Percentiles rank a stretch among this genome's conserved stretches.
Conservation (phyloP, 2,113 vertebrate genomes). For the Takifugu flavidus region DNA sequence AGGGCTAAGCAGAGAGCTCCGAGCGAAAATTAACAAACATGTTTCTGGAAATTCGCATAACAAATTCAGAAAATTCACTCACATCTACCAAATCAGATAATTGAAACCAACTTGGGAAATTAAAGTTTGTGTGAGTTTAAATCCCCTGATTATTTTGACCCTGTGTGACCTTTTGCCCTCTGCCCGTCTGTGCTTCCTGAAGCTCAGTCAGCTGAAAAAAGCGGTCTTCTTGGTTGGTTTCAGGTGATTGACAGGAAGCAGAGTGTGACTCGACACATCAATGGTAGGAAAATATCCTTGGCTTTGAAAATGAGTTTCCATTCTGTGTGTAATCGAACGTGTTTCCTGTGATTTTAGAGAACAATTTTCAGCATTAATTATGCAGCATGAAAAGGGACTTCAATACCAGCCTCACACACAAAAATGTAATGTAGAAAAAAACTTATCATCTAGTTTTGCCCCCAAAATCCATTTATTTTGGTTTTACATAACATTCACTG, state of each 20-base stretch:
- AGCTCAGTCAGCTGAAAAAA: conserved; percentile 7
- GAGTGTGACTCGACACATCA: not conserved
- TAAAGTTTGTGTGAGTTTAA: not conserved
- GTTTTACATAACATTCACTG: too few species aligned
- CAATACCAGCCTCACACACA: too few species aligned
- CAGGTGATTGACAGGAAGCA: conserved; percentile 18
- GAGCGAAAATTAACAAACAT: too few species aligned
- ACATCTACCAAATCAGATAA: too few species aligned
- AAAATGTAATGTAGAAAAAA: too few species aligned
- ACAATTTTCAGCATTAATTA: not conserved
- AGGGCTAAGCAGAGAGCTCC: too few species aligned
- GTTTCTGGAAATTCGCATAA: too few species aligned
- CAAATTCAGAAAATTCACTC: too few species aligned
- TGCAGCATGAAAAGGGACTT: not conserved
- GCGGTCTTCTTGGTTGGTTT: conserved; percentile 12
- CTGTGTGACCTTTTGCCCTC: not conserved
- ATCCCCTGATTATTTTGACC: conserved; percentile 5
- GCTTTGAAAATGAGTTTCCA: not conserved
- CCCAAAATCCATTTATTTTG: too few species aligned
- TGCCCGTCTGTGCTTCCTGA: not conserved
- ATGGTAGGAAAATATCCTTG: not conserved
- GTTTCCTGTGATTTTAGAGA: conserved; percentile 6
- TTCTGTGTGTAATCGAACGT: not conserved
- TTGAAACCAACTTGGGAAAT: too few species aligned
- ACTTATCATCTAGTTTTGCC: too few species aligned